phyloP scores from a whole-genome alignment of 53 echinoderm and acorn worm genomes.

The Mesocentrotus franciscanus region DNA sequence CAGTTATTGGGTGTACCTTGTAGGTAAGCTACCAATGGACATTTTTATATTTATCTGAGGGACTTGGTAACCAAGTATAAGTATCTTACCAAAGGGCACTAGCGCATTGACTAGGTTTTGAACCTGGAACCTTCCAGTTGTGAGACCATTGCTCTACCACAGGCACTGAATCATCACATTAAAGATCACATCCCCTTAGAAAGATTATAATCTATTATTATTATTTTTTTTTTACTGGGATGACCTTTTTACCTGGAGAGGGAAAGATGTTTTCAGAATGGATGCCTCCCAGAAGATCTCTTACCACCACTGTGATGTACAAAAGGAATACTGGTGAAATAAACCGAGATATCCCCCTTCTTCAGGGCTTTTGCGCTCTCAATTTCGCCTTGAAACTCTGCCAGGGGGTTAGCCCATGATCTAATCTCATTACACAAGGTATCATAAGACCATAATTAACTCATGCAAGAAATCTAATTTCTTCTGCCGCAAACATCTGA shows the following conservation, averaged over 20 bases:
- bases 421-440: conserved; percentile 56
- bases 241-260: neutral
- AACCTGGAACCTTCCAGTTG: too few species aligned
- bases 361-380: neutral
- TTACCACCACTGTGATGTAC: neutral
- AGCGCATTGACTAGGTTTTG: too few species aligned
- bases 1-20: too few species aligned
- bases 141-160: too few species aligned
- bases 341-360: neutral
- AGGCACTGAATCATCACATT: too few species aligned
- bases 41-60: too few species aligned
- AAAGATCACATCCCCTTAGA: too few species aligned
- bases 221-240: neutral
- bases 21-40: too few species aligned
- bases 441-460: conserved; percentile 57
- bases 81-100: too few species aligned
- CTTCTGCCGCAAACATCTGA: conserved; percentile 64
- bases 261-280: neutral
- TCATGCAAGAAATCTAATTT: conserved; percentile 61
- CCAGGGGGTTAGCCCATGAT: conserved; percentile 1
- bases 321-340: neutral
- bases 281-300: neutral
- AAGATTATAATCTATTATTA: too few species aligned
- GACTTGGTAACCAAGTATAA: too few species aligned
- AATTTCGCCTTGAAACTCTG: neutral